These are phyloP conservation scores for Leptinotarsa tumamoca DNA, from an alignment of 2,888 invertebrate genomes.

Conservation along the genomic window DNA sequence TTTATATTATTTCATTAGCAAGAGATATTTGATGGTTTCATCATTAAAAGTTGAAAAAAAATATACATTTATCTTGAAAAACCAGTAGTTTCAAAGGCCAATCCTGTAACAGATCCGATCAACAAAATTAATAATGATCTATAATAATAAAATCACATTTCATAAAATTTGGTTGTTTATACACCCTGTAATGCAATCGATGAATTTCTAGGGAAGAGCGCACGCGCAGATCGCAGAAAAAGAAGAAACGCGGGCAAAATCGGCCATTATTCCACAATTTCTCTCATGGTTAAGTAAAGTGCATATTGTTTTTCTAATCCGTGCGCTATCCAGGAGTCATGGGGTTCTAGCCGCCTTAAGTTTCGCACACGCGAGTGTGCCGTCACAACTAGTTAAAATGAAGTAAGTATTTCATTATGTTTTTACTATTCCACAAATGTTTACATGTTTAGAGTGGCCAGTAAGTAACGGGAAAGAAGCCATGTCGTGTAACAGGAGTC, in stretches of 20 bases:
- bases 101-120: too few relatives aligned
- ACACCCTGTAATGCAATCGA: background rate
- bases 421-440: constrained; percentile 29
- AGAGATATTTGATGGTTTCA: too few relatives aligned
- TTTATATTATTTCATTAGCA: too few relatives aligned
- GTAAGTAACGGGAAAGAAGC: background rate
- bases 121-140: too few relatives aligned
- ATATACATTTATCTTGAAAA: too few relatives aligned
- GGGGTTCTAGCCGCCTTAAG: constrained; percentile 78
- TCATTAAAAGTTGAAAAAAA: too few relatives aligned
- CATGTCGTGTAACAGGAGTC: background rate
- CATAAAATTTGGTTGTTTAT: too few relatives aligned
- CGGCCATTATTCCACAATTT: constrained; percentile 24
- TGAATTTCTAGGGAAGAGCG: background rate
- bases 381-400: constrained; percentile 72
- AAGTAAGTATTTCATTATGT: constrained; percentile 71
- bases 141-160: too few relatives aligned
- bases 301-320: constrained; percentile 67
- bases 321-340: constrained; percentile 75
- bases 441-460: background rate
- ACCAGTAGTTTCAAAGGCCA: too few relatives aligned
- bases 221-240: background rate
- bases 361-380: constrained; percentile 82
- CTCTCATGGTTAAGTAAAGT: constrained; percentile 55
- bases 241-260: constrained; percentile 7